Evolutionary conservation across 2,113 vertebrate genomes (phyloP).

Genomic region (Antechinus stuartii): DNA sequence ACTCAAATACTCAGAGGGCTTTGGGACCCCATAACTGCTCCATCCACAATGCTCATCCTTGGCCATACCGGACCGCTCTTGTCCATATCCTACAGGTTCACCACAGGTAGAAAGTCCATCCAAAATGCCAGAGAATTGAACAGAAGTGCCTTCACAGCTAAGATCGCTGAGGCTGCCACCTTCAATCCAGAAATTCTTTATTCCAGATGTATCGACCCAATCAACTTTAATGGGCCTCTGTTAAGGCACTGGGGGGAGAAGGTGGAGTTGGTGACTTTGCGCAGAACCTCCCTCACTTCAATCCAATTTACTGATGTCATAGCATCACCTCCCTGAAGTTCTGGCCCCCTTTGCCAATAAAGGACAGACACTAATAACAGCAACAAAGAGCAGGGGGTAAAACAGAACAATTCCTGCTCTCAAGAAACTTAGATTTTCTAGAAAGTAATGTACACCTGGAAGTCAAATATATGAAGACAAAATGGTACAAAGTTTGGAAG

Average conservation of each 20-base stretch:
- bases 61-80: not conserved
- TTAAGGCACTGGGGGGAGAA: not conserved
- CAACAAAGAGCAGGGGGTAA: too few relatives aligned
- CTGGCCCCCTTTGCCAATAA: too few relatives aligned
- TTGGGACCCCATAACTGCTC: not conserved
- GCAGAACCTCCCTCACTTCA: too few relatives aligned
- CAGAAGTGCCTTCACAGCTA: not conserved
- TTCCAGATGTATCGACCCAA: not conserved
- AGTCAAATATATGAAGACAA: not conserved
- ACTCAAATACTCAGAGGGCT: not conserved
- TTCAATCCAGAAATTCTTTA: not conserved
- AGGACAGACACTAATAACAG: too few relatives aligned
- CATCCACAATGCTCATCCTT: not conserved
- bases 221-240: not conserved
- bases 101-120: not conserved
- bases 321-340: too few relatives aligned
- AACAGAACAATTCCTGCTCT: not conserved
- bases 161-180: not conserved
- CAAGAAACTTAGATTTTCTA: not conserved
- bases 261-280: too few relatives aligned
- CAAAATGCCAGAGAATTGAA: not conserved
- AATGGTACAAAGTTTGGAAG: not conserved
- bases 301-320: too few relatives aligned
- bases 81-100: not conserved
- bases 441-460: not conserved